phyloP scores from a whole-genome alignment of 2,888 invertebrate species.

The Metacarcinus magister region DNA sequence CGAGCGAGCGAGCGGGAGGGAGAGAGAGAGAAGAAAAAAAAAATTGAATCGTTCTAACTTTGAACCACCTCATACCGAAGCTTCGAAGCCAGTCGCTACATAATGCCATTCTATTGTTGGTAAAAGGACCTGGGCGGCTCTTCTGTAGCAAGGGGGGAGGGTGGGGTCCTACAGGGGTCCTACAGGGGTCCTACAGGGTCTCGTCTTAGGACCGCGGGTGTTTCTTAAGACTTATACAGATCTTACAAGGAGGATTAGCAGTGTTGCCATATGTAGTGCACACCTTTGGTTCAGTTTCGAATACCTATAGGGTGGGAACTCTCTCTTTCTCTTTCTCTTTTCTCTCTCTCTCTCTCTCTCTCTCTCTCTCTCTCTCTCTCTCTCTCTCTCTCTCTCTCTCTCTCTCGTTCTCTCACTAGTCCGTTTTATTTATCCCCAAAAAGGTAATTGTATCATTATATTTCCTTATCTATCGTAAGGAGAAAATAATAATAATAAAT shows the following conservation, averaged over 20 bases:
- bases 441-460: not conserved
- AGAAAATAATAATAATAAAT: not conserved
- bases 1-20: no score
- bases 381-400: not conserved
- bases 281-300: not conserved
- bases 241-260: slow-evolving; percentile 59
- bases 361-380: slow-evolving; percentile 26
- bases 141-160: slow-evolving; percentile 50
- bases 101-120: slow-evolving; percentile 21
- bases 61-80: not conserved
- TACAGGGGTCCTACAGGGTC: not conserved
- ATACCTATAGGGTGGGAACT: not conserved
- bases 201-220: not conserved
- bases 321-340: not conserved
- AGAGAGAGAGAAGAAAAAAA: no score
- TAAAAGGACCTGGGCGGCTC: slow-evolving; percentile 58
- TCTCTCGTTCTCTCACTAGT: not conserved
- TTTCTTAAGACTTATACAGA: slow-evolving; percentile 61
- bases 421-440: not conserved
- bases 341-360: slow-evolving; percentile 15
- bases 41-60: not conserved
- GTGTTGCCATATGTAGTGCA: slow-evolving; percentile 31
- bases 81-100: slow-evolving; percentile 23
- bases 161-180: no score
- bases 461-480: not conserved